These are phyloP conservation scores for Sarotherodon lohbergeri DNA, from an alignment of 2,113 vertebrate species.

Conservation along the genomic window DNA sequence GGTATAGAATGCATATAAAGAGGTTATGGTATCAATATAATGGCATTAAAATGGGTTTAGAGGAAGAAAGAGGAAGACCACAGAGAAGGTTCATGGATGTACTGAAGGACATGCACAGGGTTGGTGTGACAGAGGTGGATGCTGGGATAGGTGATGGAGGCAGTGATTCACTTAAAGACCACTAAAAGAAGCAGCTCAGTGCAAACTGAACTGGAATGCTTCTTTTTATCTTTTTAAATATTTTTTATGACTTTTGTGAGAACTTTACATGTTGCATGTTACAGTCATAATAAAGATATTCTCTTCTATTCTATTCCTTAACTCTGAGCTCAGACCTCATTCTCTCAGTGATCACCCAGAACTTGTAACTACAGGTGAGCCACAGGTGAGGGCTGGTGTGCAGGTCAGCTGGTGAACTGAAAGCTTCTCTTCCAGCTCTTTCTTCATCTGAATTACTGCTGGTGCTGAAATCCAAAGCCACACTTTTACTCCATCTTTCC, in stretches of 20 bases:
- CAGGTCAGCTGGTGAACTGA: neutral
- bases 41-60: neutral
- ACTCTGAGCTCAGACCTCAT: neutral
- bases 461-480: neutral
- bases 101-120: neutral
- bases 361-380: neutral
- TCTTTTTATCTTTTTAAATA: neutral
- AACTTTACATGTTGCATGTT: neutral
- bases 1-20: neutral
- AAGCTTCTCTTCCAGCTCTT: neutral
- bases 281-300: neutral
- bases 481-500: neutral
- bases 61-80: neutral
- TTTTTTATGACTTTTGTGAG: neutral
- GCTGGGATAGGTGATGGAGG: neutral
- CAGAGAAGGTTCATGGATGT: neutral
- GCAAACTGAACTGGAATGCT: neutral
- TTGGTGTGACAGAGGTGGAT: neutral
- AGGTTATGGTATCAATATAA: neutral
- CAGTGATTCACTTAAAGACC: neutral
- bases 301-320: neutral
- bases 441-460: neutral
- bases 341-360: neutral
- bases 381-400: neutral
- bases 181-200: neutral